Base-by-base conservation (phyloP, 2,888 invertebrate species). In the Sycophila texana region DNA sequence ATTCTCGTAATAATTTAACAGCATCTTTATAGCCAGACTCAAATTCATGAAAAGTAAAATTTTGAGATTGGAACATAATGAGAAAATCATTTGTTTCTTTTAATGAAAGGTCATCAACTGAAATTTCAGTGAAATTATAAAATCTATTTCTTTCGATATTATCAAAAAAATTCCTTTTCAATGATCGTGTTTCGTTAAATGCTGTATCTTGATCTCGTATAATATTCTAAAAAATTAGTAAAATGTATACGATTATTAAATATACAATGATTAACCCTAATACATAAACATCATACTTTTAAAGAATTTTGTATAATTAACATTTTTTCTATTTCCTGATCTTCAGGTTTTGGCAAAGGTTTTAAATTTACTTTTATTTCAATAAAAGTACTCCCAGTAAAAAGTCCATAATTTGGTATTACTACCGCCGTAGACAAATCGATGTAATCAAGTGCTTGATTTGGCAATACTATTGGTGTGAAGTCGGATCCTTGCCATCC, bases 321-420 rank as follows among this genome's bases (percentile, higher is more conserved):
- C 67, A 91, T 83, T 22, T 84, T 86, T 57, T 88, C 83, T 12
- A 90, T 85, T 30, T 86, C 84, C 20, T 83, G 82, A 55, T 88
- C 85, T 12, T 88, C 80, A 0, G 91, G 90, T 84, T 88, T 86
- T 2, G 84, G 77, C 30, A 88, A 75, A 63, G 87, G 81, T 18
- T 67, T 86, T 26, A 91, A 80, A 16, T 83, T 82, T 1, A 86
- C 86, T n/a, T 89, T 84, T 4, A 89, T 65, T 68, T 82, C 83
- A 2, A 87, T 81, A 16, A 89, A 81, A 26, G 61, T 76, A 76
- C 88, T 85, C 2, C 78, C 83, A 26, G 73, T 72, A 0, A 88
- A 55, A 39, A 89, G 87, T 55, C 89, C 89, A 57, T 84, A 83
- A 68, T 85, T 86, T 3, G 88, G 86, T 65, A 89, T 82, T 4